These are phyloP conservation scores for Busseola fusca DNA, from an alignment of 2,888 invertebrate genomes.

Conservation along the genomic window DNA sequence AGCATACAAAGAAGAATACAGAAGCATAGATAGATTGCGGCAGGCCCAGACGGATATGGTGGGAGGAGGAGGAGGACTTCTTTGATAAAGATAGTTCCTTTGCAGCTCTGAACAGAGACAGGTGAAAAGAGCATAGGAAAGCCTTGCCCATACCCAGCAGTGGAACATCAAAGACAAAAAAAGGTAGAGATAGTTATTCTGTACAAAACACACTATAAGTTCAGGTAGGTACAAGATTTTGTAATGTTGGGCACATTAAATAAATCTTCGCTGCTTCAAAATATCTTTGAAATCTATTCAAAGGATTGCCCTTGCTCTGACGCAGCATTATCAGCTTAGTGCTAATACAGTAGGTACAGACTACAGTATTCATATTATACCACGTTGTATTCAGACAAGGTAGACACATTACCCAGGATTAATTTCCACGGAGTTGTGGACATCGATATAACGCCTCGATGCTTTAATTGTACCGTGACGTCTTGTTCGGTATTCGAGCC, in stretches of 20 bases:
- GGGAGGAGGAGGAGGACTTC: too few species aligned
- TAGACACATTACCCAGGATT: slow-evolving; percentile 34
- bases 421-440: slow-evolving; percentile 41
- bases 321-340: slow-evolving; percentile 39
- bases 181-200: not conserved
- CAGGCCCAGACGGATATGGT: too few species aligned
- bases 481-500: slow-evolving; percentile 40
- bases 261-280: slow-evolving; percentile 31
- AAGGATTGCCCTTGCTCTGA: slow-evolving; percentile 20
- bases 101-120: too few species aligned
- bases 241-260: not conserved
- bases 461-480: slow-evolving; percentile 29
- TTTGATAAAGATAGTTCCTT: too few species aligned
- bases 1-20: too few species aligned
- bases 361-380: not conserved
- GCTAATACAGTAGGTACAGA: slow-evolving; percentile 22
- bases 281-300: slow-evolving; percentile 45
- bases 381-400: slow-evolving; percentile 19
- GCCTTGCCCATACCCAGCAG: too few species aligned
- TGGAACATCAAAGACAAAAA: not conserved
- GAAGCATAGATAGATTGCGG: too few species aligned
- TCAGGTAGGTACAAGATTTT: slow-evolving; percentile 8
- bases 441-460: slow-evolving; percentile 35
- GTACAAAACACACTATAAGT: slow-evolving; percentile 21
- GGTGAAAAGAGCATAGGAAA: too few species aligned